Conservation (phyloP, 1,140 invertebrate genomes). For the Drosophila persimilis region DNA sequence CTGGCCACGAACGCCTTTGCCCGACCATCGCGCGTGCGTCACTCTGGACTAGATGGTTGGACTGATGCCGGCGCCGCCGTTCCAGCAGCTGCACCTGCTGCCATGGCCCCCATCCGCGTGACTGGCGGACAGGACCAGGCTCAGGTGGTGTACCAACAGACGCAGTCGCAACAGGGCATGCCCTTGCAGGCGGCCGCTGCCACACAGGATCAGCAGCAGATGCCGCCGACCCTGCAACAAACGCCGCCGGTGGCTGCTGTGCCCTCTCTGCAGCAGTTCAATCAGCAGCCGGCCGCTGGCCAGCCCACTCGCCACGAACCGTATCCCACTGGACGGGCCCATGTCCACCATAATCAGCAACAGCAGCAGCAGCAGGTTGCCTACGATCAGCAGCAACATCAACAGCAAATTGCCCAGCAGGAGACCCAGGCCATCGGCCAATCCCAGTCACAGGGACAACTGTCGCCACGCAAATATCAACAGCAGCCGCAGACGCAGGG, state of each 20-base stretch:
- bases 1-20: slow-evolving; percentile 66
- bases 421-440: slow-evolving; percentile 14
- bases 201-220: slow-evolving; percentile 33
- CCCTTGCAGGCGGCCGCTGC: slow-evolving; percentile 11
- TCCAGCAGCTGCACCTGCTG: background rate
- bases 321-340: slow-evolving; percentile 43
- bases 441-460: slow-evolving; percentile 32
- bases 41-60: slow-evolving; percentile 53
- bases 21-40: slow-evolving; percentile 53
- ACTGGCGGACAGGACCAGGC: slow-evolving; percentile 48
- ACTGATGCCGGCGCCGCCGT: slow-evolving; percentile 16
- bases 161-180: slow-evolving; percentile 19
- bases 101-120: slow-evolving; percentile 34
- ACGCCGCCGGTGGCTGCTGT: slow-evolving; percentile 3
- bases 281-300: slow-evolving; percentile 61
- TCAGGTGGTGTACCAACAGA: slow-evolving; percentile 6
- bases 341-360: slow-evolving; percentile 49
- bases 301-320: slow-evolving; percentile 59
- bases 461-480: slow-evolving; percentile 5
- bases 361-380: slow-evolving; percentile 23
- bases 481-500: slow-evolving; percentile 30
- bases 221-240: slow-evolving; percentile 27
- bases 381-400: slow-evolving; percentile 23
- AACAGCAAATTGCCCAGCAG: slow-evolving; percentile 33
- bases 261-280: slow-evolving; percentile 30